Base-by-base conservation (phyloP, 2,888 invertebrate genomes). In the Seira ritae region DNA sequence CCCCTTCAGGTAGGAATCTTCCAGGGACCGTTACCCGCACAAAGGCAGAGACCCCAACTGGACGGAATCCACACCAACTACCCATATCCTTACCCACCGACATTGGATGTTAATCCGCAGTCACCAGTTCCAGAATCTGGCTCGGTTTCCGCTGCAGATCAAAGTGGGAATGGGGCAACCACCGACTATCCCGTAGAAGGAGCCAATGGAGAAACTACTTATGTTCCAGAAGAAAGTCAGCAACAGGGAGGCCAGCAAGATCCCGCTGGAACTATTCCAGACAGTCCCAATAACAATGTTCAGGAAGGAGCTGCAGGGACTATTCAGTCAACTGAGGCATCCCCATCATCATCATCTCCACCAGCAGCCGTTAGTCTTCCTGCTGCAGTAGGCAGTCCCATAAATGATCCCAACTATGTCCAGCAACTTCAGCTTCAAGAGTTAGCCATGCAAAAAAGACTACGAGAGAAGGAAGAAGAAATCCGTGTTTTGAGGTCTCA, bases 81-180 rank as follows among this genome's bases (percentile, higher is more conserved):
- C 50, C 80, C 80, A 1, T 80, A 80, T 20, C 80, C 80, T 10
- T 80, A 80, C 24, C 80, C 80, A 66, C 80, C 79, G 20, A 67
- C 72, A 37, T 8, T 31, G 31, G 68, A 67, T 1, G 15, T 68
- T 42, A 17, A 20, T 50, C 70, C 15, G 68, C 24, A 17, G 70
- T n/a, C 60, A 67, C 73, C 1, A 42, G 15, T 20, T 69, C 80
- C 31, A 8, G 31, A 31, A 1, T 3, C 73, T 3, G 73, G 55
- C 6, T 17, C n/a, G 19, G 17, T 68, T 55, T 10, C 80, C 19
- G 46, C 31, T 31, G 31, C 3, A 31, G 31, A 31, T 62, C 0
- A 37, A 62, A 42, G 37, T 1, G 6, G 2, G 3, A 31, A 31
- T 31, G 31, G 31, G 2, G 31, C 8, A 8, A 31, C 31, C 3